Evolutionary conservation across 2,113 vertebrate species (phyloP), one percentile per base, ranked within the genome.

Genomic region (Stegastes partitus): DNA sequence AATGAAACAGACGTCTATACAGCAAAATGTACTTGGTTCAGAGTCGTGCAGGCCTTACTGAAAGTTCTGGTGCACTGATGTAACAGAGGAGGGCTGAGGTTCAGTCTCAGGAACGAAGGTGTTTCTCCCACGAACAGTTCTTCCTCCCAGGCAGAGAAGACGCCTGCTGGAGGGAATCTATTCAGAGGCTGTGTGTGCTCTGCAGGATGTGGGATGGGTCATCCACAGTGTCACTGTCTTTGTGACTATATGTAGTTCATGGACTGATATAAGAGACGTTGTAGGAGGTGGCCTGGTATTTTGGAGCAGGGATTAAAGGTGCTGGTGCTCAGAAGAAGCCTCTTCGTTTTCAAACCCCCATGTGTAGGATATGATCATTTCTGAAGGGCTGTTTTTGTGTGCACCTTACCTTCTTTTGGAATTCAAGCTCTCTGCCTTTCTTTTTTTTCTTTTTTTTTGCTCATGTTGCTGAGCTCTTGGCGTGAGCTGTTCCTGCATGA

Each of bases 191-290:
- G 31, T 5, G 28, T n/a, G 72, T 34, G 2, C 50, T 0, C 15
- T 8, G 74, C 73, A 44, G 61, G 14, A 25, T 44, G 88, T 83
- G 76, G 86, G 83, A 78, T 31, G 76, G 86, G 69, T 86, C 68
- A 70, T 28, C 56, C 65, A 19, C 66, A 0, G 1, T 61, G 56
- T 47, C 77, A 28, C 59, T 5, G 65, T 16, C 59, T 70, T 18
- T 67, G 55, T 69, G 62, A 63, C 58, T 82, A 26, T 39, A 21
- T 82, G 21, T 69, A 51, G 28, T 47, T 75, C 14, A 19, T 80
- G 83, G 74, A 75, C 45, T 8, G 68, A 67, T 44, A 73, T 83
- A 62, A 73, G 73, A 89, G 69, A 58, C 55, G 51, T 31, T 74
- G 82, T 79, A 50, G 84, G 78, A 83, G 76, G 63, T 64, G 88